Evolutionary conservation across 2,113 vertebrate genomes (phyloP).

Genomic region (Pundamilia nyererei): DNA sequence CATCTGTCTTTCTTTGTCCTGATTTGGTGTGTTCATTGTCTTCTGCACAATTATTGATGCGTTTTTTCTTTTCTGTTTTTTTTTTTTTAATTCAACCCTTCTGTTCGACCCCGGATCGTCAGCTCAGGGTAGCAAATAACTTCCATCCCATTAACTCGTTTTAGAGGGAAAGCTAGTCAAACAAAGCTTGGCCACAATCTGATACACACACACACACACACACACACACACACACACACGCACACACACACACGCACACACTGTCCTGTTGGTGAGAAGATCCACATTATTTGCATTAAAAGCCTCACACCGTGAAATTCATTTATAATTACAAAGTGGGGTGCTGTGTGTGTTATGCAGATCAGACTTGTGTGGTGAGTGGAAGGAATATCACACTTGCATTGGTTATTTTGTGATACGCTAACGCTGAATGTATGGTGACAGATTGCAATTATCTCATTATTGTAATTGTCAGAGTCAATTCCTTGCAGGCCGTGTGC

Average conservation of each 20-base stretch:
- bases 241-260: not conserved
- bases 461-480: slow-evolving; percentile 75
- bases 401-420: slow-evolving; percentile 68
- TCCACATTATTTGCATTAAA: slow-evolving; percentile 77
- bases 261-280: slow-evolving; percentile 24
- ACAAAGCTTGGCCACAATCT: slow-evolving; percentile 77
- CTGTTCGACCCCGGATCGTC: slow-evolving; percentile 70
- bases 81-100: slow-evolving; percentile 57
- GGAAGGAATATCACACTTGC: slow-evolving; percentile 30
- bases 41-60: slow-evolving; percentile 74
- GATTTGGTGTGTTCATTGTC: slow-evolving; percentile 81
- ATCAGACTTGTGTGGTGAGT: slow-evolving; percentile 59
- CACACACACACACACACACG: not conserved
- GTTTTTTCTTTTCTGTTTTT: not conserved
- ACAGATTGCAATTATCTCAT: slow-evolving; percentile 74
- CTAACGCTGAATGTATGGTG: slow-evolving; percentile 65
- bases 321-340: slow-evolving; percentile 69
- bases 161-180: slow-evolving; percentile 77
- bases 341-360: slow-evolving; percentile 56
- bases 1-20: slow-evolving; percentile 83
- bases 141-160: slow-evolving; percentile 95
- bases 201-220: slow-evolving; percentile 25
- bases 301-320: slow-evolving; percentile 72
- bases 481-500: slow-evolving; percentile 46
- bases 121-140: slow-evolving; percentile 73